These are phyloP conservation scores for Sturnus vulgaris DNA, from an alignment of 2,113 vertebrate species.

Conservation along the genomic window DNA sequence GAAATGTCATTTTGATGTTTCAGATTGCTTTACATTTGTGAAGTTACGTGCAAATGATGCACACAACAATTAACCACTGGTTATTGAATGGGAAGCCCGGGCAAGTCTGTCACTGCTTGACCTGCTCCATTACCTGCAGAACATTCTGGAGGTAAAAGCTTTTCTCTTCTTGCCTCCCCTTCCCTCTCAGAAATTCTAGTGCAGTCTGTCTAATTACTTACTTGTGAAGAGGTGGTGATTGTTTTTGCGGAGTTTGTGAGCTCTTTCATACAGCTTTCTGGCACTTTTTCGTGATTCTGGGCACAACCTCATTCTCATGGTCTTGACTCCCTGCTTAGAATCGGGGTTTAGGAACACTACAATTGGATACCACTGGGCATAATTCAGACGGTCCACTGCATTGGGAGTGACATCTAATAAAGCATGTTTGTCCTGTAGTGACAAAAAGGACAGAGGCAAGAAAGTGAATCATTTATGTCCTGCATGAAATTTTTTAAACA, in stretches of 20 bases:
- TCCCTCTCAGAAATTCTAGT: neutral
- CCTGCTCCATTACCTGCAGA: neutral
- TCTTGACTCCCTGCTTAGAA: constrained; percentile 97
- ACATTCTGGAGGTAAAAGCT: neutral
- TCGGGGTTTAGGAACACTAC: constrained; percentile 98
- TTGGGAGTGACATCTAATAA: constrained; percentile 98
- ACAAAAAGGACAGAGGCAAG: neutral
- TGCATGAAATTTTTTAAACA: neutral
- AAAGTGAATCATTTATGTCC: neutral
- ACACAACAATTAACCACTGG: neutral
- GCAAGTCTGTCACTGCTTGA: neutral
- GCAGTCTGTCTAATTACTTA: constrained; percentile 68
- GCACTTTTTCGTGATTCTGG: constrained; percentile 96
- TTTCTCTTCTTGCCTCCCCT: neutral
- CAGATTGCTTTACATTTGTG: neutral
- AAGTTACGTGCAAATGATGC: neutral
- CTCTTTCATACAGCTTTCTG: constrained; percentile 93
- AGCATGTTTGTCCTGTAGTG: constrained; percentile 91
- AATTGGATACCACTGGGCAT: constrained; percentile 99
- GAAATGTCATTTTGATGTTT: neutral
- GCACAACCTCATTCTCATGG: constrained; percentile 93
- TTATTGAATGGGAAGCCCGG: neutral
- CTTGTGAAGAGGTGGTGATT: constrained; percentile 99
- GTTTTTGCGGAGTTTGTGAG: constrained; percentile 97
- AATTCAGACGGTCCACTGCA: constrained; percentile 96